These are phyloP conservation scores for Cecropterus lyciades DNA, from an alignment of 1,140 invertebrate species.

Conservation along the genomic window DNA sequence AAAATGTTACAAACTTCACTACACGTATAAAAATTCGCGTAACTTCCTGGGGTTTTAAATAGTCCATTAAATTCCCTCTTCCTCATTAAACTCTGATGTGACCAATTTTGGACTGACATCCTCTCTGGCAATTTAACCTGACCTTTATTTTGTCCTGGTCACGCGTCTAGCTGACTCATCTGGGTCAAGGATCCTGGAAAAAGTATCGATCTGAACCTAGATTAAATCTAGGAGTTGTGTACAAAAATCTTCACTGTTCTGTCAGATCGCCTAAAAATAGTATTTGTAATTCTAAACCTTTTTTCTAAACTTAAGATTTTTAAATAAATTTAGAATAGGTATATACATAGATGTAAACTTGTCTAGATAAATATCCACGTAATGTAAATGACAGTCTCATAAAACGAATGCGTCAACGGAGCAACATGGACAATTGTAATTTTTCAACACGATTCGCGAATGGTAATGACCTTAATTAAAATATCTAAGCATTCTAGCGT, in stretches of 20 bases:
- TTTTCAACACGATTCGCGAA: conserved; percentile 30
- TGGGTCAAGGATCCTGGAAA: conserved; percentile 52
- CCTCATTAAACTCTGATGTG: conserved; percentile 75
- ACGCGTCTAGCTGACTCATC: conserved; percentile 60
- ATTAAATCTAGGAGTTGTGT: no score
- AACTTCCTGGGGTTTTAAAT: conserved; percentile 44
- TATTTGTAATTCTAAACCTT: no score
- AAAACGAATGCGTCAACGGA: neutral
- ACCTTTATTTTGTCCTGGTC: conserved; percentile 51
- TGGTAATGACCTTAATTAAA: conserved; percentile 42
- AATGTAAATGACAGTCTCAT: neutral
- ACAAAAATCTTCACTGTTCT: no score
- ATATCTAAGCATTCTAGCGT: conserved; percentile 30
- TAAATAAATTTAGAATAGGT: no score
- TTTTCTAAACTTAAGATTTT: no score
- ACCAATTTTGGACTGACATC: conserved; percentile 71
- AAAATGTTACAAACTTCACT: conserved; percentile 11
- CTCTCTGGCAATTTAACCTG: conserved; percentile 64
- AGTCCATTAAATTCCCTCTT: conserved; percentile 65
- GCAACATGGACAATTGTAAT: conserved; percentile 10
- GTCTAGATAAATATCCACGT: neutral
- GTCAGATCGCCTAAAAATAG: no score
- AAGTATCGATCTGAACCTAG: no score
- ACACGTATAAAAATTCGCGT: conserved; percentile 10
- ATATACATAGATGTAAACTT: no score